phyloP scores from a whole-genome alignment of 2,113 vertebrate genomes.

The Puntigrus tetrazona region DNA sequence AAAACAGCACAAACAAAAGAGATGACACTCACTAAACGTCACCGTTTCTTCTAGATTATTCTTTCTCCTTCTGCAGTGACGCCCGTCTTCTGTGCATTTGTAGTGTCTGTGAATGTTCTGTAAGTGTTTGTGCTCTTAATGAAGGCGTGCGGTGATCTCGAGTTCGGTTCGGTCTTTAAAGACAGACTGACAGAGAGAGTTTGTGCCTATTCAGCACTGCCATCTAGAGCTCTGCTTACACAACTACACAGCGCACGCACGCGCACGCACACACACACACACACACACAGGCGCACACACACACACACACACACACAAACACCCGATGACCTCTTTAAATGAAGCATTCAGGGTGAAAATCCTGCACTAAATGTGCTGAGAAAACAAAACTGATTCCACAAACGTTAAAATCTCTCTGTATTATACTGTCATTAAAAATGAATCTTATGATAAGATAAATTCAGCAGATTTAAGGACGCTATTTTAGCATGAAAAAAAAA shows the following conservation, averaged over 20 bases:
- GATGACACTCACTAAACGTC: neutral
- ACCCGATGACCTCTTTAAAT: neutral
- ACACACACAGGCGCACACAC: neutral
- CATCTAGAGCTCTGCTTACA: constrained; percentile 35
- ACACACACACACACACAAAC: neutral
- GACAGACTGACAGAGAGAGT: neutral
- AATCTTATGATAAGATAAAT: neutral
- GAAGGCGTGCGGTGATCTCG: neutral
- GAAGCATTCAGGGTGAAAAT: neutral
- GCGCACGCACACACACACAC: too few species aligned
- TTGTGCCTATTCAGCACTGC: constrained; percentile 32
- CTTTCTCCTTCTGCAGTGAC: neutral
- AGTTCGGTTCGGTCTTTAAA: neutral
- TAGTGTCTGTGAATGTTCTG: neutral
- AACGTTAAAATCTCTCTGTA: neutral
- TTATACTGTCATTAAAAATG: neutral
- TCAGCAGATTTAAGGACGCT: neutral
- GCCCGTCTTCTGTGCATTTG: neutral
- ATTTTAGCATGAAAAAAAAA: neutral
- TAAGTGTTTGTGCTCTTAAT: constrained; percentile 7
- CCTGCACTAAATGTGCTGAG: neutral
- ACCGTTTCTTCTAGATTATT: neutral
- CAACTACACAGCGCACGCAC: constrained; percentile 6
- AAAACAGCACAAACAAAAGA: neutral
- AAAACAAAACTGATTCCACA: neutral